phyloP scores from a whole-genome alignment of 2,888 invertebrate species.

The Bimastos eiseni region DNA sequence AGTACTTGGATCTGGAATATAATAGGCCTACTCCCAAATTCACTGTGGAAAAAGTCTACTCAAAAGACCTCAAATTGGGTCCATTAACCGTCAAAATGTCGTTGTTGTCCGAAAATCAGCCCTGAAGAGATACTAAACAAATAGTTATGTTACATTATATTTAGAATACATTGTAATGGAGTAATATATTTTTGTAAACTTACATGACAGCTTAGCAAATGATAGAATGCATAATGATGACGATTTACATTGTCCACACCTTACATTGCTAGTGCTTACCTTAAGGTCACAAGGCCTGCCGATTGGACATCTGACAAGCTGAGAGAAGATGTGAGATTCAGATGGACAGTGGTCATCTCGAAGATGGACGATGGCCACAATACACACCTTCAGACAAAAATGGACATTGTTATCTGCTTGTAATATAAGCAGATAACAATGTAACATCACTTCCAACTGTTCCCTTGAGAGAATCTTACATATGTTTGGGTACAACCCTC shows the following conservation, averaged over 20 bases:
- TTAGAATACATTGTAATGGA: too few relatives aligned
- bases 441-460: neutral
- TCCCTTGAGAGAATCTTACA: neutral
- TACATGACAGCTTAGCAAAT: neutral
- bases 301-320: slow-evolving; percentile 82
- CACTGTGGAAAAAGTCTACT: too few relatives aligned
- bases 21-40: too few relatives aligned
- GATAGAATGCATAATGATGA: too few relatives aligned
- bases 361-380: slow-evolving; percentile 81
- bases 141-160: too few relatives aligned
- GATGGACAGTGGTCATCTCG: slow-evolving; percentile 78
- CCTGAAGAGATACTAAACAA: neutral
- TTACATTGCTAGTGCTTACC: slow-evolving; percentile 65
- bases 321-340: slow-evolving; percentile 80
- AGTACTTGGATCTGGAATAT: too few relatives aligned
- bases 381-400: slow-evolving; percentile 70
- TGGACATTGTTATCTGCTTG: neutral
- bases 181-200: too few relatives aligned
- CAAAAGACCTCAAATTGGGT: too few relatives aligned
- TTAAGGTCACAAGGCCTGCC: slow-evolving; percentile 81
- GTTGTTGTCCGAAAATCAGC: neutral
- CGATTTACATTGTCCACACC: neutral
- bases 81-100: neutral
- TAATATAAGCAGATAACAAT: neutral
- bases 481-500: neutral